Conservation (phyloP, 2,113 vertebrate genomes). For the Pedetes capensis region DNA sequence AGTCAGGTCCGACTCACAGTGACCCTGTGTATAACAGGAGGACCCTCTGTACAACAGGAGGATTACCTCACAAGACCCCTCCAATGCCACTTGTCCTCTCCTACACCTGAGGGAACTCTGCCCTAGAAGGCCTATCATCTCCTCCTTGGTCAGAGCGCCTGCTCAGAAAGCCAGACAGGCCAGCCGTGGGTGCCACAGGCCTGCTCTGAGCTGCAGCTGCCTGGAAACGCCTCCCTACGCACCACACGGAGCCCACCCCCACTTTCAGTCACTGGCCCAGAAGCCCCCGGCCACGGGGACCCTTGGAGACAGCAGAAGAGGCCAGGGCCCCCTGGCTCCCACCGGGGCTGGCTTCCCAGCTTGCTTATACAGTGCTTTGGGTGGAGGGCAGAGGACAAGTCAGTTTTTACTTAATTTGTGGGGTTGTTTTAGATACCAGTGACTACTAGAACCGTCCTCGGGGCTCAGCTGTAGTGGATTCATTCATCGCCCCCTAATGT, state of each 20-base stretch:
- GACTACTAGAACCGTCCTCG: background rate
- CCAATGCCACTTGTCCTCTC: too few species aligned
- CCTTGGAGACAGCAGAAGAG: too few species aligned
- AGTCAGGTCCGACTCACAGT: too few species aligned
- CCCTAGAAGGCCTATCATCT: background rate
- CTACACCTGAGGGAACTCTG: too few species aligned
- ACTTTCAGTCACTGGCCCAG: background rate
- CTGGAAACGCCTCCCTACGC: accelerated
- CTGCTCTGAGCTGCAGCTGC: accelerated
- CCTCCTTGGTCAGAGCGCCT: too few species aligned
- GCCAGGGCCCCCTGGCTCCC: too few species aligned
- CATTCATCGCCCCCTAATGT: too few species aligned
- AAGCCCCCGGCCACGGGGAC: background rate
- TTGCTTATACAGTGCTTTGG: accelerated
- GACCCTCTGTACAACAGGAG: too few species aligned
- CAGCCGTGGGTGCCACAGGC: accelerated
- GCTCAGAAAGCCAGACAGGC: background rate
- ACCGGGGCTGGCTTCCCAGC: background rate
- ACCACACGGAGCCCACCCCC: accelerated
- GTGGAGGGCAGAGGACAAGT: background rate
- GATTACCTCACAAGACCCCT: too few species aligned
- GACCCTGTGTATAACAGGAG: too few species aligned
- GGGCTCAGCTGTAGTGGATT: background rate
- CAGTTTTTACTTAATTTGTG: accelerated
- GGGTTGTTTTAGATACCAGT: background rate